phyloP scores from a whole-genome alignment of 2,113 vertebrate genomes.

The Salvator merianae region DNA sequence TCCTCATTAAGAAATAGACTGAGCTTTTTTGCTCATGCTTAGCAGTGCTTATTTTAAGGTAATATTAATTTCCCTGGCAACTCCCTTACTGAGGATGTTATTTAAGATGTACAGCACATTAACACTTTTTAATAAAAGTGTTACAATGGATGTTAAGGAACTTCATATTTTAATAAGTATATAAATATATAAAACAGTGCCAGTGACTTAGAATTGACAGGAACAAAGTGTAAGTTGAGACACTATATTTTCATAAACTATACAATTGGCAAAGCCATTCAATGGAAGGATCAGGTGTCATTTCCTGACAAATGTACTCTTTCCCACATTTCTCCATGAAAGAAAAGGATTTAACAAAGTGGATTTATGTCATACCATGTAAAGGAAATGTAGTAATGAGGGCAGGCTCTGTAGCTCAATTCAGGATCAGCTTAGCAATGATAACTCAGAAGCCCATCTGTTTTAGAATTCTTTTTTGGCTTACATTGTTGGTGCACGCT shows the following conservation, averaged over 20 bases:
- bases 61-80: neutral
- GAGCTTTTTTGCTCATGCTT: neutral
- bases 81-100: neutral
- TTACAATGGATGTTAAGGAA: neutral
- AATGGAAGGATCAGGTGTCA: neutral
- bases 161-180: neutral
- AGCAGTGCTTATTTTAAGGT: neutral
- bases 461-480: neutral
- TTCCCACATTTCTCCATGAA: neutral
- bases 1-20: neutral
- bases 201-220: neutral
- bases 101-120: neutral
- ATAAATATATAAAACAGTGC: neutral
- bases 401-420: neutral
- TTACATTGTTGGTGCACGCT: neutral
- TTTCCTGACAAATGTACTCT: neutral
- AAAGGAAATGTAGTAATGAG: slow-evolving; percentile 11
- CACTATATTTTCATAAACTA: neutral
- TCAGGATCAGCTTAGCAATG: neutral
- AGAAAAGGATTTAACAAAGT: neutral
- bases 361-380: neutral
- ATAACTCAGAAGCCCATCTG: neutral
- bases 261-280: neutral
- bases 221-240: neutral
- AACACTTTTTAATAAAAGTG: too few species aligned